These are phyloP conservation scores for Micronisus gabar DNA, from an alignment of 2,113 vertebrate genomes.

Conservation along the genomic window DNA sequence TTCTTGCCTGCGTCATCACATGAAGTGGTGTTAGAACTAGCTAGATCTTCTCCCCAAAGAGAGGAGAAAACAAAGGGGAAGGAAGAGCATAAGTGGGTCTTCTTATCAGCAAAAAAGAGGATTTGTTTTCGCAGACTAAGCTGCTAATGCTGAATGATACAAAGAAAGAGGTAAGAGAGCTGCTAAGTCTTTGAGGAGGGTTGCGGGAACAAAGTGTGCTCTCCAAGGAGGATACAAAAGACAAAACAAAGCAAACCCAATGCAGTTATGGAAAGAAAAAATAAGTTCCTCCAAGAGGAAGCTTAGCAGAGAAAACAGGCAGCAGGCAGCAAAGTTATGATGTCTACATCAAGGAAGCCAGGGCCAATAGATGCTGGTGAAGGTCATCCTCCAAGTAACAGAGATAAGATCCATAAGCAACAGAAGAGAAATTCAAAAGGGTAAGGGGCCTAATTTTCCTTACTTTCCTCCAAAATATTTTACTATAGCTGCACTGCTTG, in stretches of 20 bases:
- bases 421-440: neutral
- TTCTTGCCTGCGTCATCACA: neutral
- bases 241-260: neutral
- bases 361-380: neutral
- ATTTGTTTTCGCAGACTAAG: slow-evolving; percentile 10
- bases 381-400: neutral
- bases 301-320: neutral
- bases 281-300: neutral
- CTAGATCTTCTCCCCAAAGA: neutral
- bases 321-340: neutral
- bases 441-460: neutral
- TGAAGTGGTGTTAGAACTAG: neutral
- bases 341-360: neutral
- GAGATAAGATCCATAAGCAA: neutral
- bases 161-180: slow-evolving; percentile 20
- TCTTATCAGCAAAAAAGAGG: slow-evolving; percentile 1
- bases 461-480: neutral
- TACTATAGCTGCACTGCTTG: neutral
- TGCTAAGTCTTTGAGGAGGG: neutral
- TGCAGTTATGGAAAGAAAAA: neutral
- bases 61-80: neutral
- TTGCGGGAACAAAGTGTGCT: neutral
- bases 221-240: neutral
- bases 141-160: slow-evolving; percentile 24
- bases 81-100: neutral